Evolutionary conservation across 2,113 vertebrate genomes (phyloP), one percentile per base, ranked within the genome.

Genomic region (Varanus komodoensis): DNA sequence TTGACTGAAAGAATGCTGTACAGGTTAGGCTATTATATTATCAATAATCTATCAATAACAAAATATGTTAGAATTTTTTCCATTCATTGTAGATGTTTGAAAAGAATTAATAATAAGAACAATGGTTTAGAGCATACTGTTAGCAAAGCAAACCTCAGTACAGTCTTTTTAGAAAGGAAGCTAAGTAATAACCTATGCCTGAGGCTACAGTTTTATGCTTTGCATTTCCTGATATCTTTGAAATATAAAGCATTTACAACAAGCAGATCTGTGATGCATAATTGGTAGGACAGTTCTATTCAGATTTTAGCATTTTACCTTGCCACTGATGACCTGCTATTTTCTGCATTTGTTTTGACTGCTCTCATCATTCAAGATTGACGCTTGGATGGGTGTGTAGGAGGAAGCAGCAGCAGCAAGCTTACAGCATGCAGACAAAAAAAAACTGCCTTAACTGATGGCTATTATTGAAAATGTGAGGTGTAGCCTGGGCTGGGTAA

Each of bases 401-500:
- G 98, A 97, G 97, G 98, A 95, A 98, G 95, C 97, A 95, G 97
- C 97, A 97, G 95, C 96, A 96, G 94, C 96, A 96, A 96, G 97
- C 97, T 96, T 97, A 97, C 96, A 97, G 97, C 97, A 97, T 97
- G 97, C 97, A 98, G 98, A 98, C 98, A 98, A 98, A 99, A 98
- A 98, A 98, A 97, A 95, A 97, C 96, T 97, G 97, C 97, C 97
- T 98, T 98, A 97, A 98, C 97, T 98, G 97, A 98, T 98, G 98
- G 98, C 98, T 98, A 98, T 98, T 98, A 98, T 98, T 98, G 97
- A 98, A 97, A 97, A 97, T 97, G 97, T 93, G 96, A 98, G 98
- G 96, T 98, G 97, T 97, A 98, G 98, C 97, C 98, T 96, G 97
- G 97, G 97, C 95, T 97, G 97, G 96, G 97, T 97, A 98, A 97